phyloP scores from a whole-genome alignment of 2,797 vertebrate species.

The Mus caroli region DNA sequence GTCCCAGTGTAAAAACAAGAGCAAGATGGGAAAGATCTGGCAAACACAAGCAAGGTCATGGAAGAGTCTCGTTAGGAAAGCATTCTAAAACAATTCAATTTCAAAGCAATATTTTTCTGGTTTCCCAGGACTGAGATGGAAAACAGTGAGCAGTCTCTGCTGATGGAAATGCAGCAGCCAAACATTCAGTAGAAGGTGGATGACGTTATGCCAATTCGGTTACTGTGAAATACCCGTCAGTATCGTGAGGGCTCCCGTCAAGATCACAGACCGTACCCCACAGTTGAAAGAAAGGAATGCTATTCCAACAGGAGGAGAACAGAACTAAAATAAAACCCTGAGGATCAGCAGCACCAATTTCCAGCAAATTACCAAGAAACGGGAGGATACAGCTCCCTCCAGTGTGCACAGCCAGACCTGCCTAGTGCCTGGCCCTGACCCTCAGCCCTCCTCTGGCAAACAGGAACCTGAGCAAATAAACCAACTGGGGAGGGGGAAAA shows the following conservation, averaged over 20 bases:
- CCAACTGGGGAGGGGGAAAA: background rate
- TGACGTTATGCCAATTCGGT: slow-evolving; percentile 71
- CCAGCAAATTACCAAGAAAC: slow-evolving; percentile 30
- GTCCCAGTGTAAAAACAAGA: slow-evolving; percentile 60
- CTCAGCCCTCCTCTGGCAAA: background rate
- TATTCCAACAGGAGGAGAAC: slow-evolving; percentile 34
- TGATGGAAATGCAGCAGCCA: slow-evolving; percentile 74
- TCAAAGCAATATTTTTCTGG: slow-evolving; percentile 81
- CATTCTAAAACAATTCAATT: slow-evolving; percentile 70
- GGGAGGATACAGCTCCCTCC: slow-evolving; percentile 23
- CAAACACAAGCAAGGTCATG: slow-evolving; percentile 70
- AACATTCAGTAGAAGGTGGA: slow-evolving; percentile 53
- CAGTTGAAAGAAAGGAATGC: slow-evolving; percentile 21
- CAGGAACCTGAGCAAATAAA: slow-evolving; percentile 63
- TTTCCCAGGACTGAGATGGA: slow-evolving; percentile 80
- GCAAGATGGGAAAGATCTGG: slow-evolving; percentile 16
- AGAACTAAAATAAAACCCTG: slow-evolving; percentile 41
- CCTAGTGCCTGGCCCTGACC: background rate
- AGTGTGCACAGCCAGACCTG: background rate
- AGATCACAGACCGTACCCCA: slow-evolving; percentile 60
- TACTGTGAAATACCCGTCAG: slow-evolving; percentile 72
- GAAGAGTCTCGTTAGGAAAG: slow-evolving; percentile 83
- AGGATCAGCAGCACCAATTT: slow-evolving; percentile 13
- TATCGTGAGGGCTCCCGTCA: slow-evolving; percentile 38
- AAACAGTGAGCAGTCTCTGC: slow-evolving; percentile 76